phyloP scores from a whole-genome alignment of 2,113 vertebrate species.

The Zosterops lateralis region DNA sequence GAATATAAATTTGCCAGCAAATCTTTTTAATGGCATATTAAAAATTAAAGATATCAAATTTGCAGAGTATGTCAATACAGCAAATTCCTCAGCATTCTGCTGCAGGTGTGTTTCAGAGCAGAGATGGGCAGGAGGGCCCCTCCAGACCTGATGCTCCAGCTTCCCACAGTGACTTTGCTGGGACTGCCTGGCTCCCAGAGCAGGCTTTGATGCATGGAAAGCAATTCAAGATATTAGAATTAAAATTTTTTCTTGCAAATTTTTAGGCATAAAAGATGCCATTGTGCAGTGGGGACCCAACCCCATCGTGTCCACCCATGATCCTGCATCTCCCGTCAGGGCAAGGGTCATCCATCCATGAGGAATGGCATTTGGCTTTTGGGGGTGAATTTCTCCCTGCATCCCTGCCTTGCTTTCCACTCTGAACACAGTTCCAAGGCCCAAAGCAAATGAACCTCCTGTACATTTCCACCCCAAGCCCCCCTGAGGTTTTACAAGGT shows the following conservation, averaged over 20 bases:
- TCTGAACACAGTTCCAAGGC: not conserved
- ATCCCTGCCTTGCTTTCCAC: rapidly evolving
- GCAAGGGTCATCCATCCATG: not conserved
- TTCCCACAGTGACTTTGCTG: not conserved
- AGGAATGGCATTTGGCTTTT: not conserved
- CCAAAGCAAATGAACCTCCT: not conserved
- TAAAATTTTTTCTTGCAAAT: not conserved
- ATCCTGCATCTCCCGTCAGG: not conserved
- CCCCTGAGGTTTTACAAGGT: not conserved
- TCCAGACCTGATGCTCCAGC: not conserved
- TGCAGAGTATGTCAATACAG: not conserved
- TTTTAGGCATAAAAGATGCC: not conserved
- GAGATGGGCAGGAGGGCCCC: not conserved
- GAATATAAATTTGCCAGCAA: not conserved
- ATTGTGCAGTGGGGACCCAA: rapidly evolving
- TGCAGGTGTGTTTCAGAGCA: not conserved
- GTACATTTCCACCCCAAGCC: not conserved
- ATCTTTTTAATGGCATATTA: not conserved
- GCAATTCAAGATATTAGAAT: not conserved
- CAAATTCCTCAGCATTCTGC: not conserved
- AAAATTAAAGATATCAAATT: not conserved
- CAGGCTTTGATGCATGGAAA: not conserved
- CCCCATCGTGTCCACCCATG: rapidly evolving
- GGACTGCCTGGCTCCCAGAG: not conserved
- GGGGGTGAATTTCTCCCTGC: not conserved